A percentile compares a stretch with the other conserved stretches of the same genome.
phyloP scores from a whole-genome alignment of 2,888 invertebrate species.

The Saturnia pavonia region DNA sequence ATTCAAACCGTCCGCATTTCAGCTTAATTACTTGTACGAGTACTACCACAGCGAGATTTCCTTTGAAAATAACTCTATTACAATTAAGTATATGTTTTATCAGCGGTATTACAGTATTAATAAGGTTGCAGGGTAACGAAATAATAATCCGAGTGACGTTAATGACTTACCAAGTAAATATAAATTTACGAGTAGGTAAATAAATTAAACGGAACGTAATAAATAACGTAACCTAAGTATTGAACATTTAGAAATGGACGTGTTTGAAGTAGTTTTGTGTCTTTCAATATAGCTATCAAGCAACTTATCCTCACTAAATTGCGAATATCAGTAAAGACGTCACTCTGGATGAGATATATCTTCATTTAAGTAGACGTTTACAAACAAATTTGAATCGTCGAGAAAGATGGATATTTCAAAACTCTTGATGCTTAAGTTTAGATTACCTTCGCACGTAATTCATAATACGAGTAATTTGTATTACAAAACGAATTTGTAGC shows the following conservation, averaged over 20 bases:
- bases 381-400: neutral
- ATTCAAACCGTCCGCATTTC: neutral
- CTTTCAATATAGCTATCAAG: neutral
- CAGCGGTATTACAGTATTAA: neutral
- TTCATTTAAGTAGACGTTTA: too few relatives aligned
- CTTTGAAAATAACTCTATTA: neutral
- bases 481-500: neutral
- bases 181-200: too few relatives aligned
- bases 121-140: neutral
- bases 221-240: too few relatives aligned
- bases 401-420: neutral
- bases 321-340: neutral
- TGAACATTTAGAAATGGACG: too few relatives aligned
- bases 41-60: neutral
- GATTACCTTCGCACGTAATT: neutral
- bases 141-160: neutral
- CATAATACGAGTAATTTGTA: neutral
- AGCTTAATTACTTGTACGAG: neutral
- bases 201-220: too few relatives aligned
- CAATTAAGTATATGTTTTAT: neutral
- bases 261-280: neutral
- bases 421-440: neutral
- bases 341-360: neutral
- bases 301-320: neutral
- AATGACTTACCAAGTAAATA: neutral